A percentile compares a stretch with the other conserved stretches of the same genome.
Evolutionary conservation across 2,113 vertebrate species (phyloP).

Genomic region (Antennarius striatus): DNA sequence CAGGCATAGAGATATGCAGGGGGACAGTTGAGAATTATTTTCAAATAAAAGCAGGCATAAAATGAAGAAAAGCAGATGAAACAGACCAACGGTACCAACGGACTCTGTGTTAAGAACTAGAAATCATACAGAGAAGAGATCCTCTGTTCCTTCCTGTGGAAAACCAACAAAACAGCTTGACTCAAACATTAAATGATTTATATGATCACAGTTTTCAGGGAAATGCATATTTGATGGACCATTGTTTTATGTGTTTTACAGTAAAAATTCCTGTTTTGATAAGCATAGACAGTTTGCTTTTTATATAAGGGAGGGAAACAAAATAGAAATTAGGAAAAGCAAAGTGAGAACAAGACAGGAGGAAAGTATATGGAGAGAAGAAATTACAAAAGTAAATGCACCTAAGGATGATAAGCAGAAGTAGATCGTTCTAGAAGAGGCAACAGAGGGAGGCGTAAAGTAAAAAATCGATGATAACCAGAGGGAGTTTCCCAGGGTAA

Average conservation of each 20-base stretch:
- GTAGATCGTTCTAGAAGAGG: background rate
- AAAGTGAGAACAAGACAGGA: slow-evolving; percentile 43
- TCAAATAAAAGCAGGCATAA: slow-evolving; percentile 24
- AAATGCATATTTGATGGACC: slow-evolving; percentile 64
- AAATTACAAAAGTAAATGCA: background rate
- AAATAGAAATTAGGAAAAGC: slow-evolving; percentile 30
- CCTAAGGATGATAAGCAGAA: slow-evolving; percentile 9
- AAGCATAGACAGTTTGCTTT: slow-evolving; percentile 46
- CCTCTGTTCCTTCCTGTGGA: slow-evolving; percentile 16
- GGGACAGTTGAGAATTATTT: slow-evolving; percentile 14
- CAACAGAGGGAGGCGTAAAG: background rate
- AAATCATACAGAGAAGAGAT: slow-evolving; percentile 35
- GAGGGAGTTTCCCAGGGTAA: slow-evolving; percentile 16
- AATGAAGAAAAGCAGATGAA: slow-evolving; percentile 21
- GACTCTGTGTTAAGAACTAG: slow-evolving; percentile 15
- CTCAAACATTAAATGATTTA: slow-evolving; percentile 53
- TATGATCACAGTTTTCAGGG: slow-evolving; percentile 57
- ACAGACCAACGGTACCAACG: slow-evolving; percentile 27
- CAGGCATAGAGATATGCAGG: slow-evolving; percentile 12
- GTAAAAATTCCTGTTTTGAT: slow-evolving; percentile 42
- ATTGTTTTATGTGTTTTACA: slow-evolving; percentile 6
- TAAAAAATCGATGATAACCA: slow-evolving; percentile 47
- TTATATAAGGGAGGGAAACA: slow-evolving; percentile 48
- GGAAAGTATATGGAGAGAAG: slow-evolving; percentile 15
- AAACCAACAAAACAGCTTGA: slow-evolving; percentile 41